Evolutionary conservation across 1,140 invertebrate species (phyloP).

Genomic region (Drosophila quadrilineata): DNA sequence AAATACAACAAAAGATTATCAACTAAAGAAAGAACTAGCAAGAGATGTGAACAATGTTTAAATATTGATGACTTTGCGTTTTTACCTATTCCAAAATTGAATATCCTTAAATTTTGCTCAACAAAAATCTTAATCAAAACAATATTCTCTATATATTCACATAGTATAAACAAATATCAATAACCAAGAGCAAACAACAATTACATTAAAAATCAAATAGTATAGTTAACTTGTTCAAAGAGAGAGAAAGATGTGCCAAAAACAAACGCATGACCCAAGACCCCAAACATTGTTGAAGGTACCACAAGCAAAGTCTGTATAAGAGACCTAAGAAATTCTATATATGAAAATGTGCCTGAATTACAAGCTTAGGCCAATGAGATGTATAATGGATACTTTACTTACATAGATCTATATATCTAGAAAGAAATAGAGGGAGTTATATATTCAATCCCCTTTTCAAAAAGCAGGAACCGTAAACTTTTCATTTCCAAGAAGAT

Average conservation of each 20-base stretch:
- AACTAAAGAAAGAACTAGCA: background rate
- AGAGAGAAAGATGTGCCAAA: slow-evolving; percentile 55
- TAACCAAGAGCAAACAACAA: slow-evolving; percentile 40
- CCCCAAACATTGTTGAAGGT: slow-evolving; percentile 10
- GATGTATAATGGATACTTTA: slow-evolving; percentile 8
- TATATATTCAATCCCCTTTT: no score
- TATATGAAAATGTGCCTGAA: slow-evolving; percentile 36
- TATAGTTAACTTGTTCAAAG: slow-evolving; percentile 42
- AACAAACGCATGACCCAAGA: slow-evolving; percentile 14
- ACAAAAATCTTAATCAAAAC: slow-evolving; percentile 30
- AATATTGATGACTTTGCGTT: slow-evolving; percentile 25
- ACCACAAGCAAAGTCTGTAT: slow-evolving; percentile 24
- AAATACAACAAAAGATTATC: slow-evolving; percentile 21
- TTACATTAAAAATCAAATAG: slow-evolving; percentile 19
- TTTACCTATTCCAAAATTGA: slow-evolving; percentile 46
- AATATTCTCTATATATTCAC: slow-evolving; percentile 6
- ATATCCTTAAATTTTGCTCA: slow-evolving; percentile 53
- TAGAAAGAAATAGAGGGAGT: no score
- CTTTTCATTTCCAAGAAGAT: no score
- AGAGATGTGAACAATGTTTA: no score
- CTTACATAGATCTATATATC: no score
- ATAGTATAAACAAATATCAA: slow-evolving; percentile 9
- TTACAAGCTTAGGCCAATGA: slow-evolving; percentile 24
- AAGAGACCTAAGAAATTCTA: slow-evolving; percentile 22
- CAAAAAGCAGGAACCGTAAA: no score